Base-by-base conservation (phyloP, 2,797 vertebrate species). In the Avahi laniger region DNA sequence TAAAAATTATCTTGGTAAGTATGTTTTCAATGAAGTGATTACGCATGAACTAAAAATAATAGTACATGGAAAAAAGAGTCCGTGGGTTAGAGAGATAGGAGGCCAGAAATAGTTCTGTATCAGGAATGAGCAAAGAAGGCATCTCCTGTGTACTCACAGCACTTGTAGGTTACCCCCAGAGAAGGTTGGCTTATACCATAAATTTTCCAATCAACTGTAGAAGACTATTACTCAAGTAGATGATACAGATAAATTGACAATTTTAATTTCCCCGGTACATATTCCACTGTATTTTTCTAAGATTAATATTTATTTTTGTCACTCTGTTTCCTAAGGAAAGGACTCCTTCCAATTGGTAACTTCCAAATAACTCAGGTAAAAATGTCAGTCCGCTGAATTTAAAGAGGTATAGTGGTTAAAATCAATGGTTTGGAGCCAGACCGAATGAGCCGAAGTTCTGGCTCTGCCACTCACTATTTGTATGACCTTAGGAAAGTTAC, bases 11-110 rank as follows among this genome's bases (percentile, higher is more conserved):
- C 30, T 67, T 81, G 89, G 85, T 41, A 0, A 72, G 20, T 67
- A 35, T 81, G 81, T 96, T 94, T 97, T 91, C 93, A 92, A 88
- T 85, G 84, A 97, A 96, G 73, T 46, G 70, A 22, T 95, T 93
- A 83, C 92, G 84, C 38, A 69, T 1, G 0, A 52, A n/a, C 3
- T 38, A 92, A 89, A 69, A 86, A 22, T 11, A 89, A 91, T 24
- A 88, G 11, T 90, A 91, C 11, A 65, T 67, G 22, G 0, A 9
- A 52, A 73, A 61, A 35, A 43, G 4, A 96, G 61, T n/a, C 38
- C 14, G 15, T 35, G 69, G 5, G 9, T 95, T 89, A 61, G 8
- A 89, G 22, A 95, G 18, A 43, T 9, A 73, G 3, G 20, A 88
- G 48, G 18, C 50, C 63, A 6, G 0, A 85, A 91, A 90, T 78